Evolutionary conservation across 2,797 vertebrate genomes (phyloP).

Genomic region (Myotis vivesi): DNA sequence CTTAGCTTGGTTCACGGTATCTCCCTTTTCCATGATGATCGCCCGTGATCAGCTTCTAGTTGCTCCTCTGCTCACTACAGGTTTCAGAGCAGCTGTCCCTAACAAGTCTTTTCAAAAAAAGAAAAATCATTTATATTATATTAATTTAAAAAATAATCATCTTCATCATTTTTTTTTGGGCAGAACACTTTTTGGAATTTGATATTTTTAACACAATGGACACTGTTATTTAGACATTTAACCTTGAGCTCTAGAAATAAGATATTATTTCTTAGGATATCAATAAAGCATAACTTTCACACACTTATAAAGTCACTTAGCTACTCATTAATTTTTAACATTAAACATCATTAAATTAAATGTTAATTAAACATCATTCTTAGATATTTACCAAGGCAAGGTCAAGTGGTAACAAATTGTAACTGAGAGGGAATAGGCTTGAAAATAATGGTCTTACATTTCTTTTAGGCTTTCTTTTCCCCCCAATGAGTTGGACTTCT

Average conservation of each 20-base stretch:
- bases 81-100: background rate
- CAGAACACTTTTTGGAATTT: background rate
- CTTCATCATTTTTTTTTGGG: background rate
- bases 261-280: background rate
- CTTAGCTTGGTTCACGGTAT: background rate
- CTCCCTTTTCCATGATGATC: background rate
- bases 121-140: background rate
- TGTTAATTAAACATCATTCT: conserved; percentile 19
- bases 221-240: background rate
- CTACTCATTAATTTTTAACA: conserved; percentile 4
- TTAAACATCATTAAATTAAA: background rate
- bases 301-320: background rate
- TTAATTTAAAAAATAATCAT: background rate
- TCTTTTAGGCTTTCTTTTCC: background rate
- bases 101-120: background rate
- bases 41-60: background rate
- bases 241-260: background rate
- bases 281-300: background rate
- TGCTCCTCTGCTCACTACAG: background rate
- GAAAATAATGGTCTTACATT: background rate
- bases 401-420: background rate
- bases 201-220: background rate
- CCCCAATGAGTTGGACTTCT: conserved; percentile 30
- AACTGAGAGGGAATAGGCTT: background rate
- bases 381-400: background rate